Evolutionary conservation across 2,113 vertebrate genomes (phyloP).

Genomic region (Entelurus aequoreus): DNA sequence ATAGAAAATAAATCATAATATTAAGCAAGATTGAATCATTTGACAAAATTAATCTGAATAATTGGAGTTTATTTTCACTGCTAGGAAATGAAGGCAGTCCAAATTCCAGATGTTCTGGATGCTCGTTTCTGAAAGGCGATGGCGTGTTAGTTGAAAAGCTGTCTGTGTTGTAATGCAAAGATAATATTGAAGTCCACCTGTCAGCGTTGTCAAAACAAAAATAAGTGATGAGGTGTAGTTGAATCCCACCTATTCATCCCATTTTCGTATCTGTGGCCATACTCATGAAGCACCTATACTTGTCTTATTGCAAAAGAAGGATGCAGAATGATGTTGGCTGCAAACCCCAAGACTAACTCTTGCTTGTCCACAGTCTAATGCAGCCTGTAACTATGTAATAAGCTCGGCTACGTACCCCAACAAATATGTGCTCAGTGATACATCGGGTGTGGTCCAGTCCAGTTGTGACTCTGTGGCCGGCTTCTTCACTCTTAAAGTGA

Average conservation of each 20-base stretch:
- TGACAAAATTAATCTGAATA: too few species aligned
- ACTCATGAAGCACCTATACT: too few species aligned
- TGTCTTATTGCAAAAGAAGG: too few species aligned
- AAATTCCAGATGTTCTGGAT: slow-evolving; percentile 42
- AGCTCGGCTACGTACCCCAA: background rate
- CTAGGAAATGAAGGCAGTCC: slow-evolving; percentile 33
- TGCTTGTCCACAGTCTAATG: background rate
- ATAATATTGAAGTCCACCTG: background rate
- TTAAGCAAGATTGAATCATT: too few species aligned
- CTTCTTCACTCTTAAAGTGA: slow-evolving; percentile 20
- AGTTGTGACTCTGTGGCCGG: slow-evolving; percentile 13
- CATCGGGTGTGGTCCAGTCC: slow-evolving; percentile 27
- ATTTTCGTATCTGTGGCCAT: too few species aligned
- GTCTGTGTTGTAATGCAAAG: slow-evolving; percentile 5
- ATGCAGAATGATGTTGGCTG: too few species aligned
- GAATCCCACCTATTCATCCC: too few species aligned
- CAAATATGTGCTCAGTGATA: background rate
- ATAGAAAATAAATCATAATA: too few species aligned
- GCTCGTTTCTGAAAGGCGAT: slow-evolving; percentile 18
- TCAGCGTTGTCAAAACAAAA: background rate
- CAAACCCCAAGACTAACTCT: background rate
- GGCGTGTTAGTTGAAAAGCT: background rate
- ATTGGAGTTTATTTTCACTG: slow-evolving; percentile 1
- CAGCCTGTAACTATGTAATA: background rate
- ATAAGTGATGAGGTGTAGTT: background rate